Percentiles rank a stretch among this genome's conserved stretches.
These are phyloP conservation scores for Trididemnum nubilum DNA, from an alignment of 23 tunicate genomes.

Conservation along the genomic window DNA sequence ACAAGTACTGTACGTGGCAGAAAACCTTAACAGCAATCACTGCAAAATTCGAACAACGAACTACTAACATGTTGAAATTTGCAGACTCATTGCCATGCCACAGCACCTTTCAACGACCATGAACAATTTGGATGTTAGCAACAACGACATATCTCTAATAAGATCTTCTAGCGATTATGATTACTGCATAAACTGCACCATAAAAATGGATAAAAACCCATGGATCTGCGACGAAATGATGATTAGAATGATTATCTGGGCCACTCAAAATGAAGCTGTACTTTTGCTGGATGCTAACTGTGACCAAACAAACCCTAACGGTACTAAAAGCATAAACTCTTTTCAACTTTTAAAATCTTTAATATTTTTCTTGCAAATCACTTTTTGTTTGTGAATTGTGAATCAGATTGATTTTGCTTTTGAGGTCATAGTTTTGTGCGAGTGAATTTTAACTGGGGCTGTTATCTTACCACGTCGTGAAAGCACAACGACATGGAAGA, in stretches of 20 bases:
- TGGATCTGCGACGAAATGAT: slow-evolving; percentile 70
- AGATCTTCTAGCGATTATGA: slow-evolving; percentile 48
- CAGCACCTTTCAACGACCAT: slow-evolving; percentile 38
- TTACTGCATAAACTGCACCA: slow-evolving; percentile 59
- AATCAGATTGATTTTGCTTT: too few relatives aligned
- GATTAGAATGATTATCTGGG: slow-evolving; percentile 63
- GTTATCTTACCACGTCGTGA: too few relatives aligned
- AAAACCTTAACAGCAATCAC: too few relatives aligned
- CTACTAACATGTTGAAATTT: too few relatives aligned
- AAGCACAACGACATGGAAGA: too few relatives aligned
- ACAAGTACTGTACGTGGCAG: too few relatives aligned
- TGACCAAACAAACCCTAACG: neutral
- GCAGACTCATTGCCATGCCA: slow-evolving; percentile 66
- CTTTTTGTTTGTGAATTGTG: neutral
- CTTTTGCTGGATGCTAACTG: neutral
- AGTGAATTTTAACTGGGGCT: too few relatives aligned
- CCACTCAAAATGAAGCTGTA: neutral
- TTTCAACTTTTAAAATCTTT: too few relatives aligned
- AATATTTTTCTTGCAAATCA: neutral
- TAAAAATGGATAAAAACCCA: slow-evolving; percentile 34
- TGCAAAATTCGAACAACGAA: too few relatives aligned
- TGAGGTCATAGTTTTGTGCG: too few relatives aligned
- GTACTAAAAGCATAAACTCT: too few relatives aligned
- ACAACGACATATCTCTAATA: slow-evolving; percentile 44
- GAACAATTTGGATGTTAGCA: neutral